A percentile compares a stretch with the other conserved stretches of the same genome.
Conservation (phyloP, 2,888 invertebrate genomes). For the Neuroscelio doddi region DNA sequence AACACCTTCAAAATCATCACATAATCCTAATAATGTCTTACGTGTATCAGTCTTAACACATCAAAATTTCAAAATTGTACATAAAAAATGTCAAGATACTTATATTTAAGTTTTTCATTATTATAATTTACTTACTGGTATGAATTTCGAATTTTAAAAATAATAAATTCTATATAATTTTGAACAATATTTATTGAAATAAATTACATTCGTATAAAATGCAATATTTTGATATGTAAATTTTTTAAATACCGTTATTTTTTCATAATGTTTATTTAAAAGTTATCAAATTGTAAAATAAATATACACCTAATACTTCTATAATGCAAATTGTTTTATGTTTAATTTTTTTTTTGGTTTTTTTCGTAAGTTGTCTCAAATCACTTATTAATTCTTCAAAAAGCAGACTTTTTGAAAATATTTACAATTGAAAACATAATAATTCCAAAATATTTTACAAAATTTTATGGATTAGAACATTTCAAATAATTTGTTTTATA, state of each 20-base stretch:
- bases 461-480: no score
- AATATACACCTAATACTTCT: no score
- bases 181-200: slow-evolving; percentile 3
- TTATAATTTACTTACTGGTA: background rate
- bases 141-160: slow-evolving; percentile 18
- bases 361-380: no score
- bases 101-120: background rate
- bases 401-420: no score
- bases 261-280: no score
- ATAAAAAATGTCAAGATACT: background rate
- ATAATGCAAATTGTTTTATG: no score
- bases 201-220: slow-evolving; percentile 2
- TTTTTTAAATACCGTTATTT: background rate
- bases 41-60: slow-evolving; percentile 38
- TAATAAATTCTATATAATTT: slow-evolving; percentile 19
- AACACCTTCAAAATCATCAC: slow-evolving; percentile 34
- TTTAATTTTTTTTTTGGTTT: no score
- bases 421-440: no score
- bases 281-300: no score
- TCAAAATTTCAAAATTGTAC: slow-evolving; percentile 18
- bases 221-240: slow-evolving; percentile 38
- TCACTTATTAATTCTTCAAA: no score
- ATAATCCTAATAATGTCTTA: slow-evolving; percentile 31
- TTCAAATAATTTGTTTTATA: no score
- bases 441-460: no score